Evolutionary conservation across 2,797 vertebrate genomes (phyloP).

Genomic region (Ptychadena robeensis): DNA sequence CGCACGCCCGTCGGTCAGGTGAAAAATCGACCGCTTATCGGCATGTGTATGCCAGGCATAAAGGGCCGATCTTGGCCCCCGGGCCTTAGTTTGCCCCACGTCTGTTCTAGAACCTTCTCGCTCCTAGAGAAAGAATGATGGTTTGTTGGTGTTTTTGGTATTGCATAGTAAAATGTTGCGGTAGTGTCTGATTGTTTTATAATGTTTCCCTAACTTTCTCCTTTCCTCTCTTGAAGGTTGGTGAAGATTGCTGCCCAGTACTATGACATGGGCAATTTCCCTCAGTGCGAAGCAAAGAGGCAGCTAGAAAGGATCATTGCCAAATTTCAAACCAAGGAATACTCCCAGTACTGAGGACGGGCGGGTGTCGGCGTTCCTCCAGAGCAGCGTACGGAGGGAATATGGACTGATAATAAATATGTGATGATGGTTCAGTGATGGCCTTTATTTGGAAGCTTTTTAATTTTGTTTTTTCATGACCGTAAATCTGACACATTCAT

Average conservation of each 20-base stretch:
- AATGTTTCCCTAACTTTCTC: not conserved
- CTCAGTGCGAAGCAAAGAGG: conserved; percentile 96
- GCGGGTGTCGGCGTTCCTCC: conserved; percentile 73
- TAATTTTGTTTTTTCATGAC: conserved; percentile 80
- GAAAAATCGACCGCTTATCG: too few species aligned
- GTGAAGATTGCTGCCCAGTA: conserved; percentile 96
- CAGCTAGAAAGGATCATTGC: conserved; percentile 95
- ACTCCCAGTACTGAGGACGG: conserved; percentile 88
- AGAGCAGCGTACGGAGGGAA: conserved; percentile 76
- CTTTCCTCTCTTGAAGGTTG: conserved; percentile 82
- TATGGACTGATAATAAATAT: conserved; percentile 80
- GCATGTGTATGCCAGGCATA: too few species aligned
- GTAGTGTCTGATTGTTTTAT: too few species aligned
- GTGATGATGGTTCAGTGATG: conserved; percentile 83
- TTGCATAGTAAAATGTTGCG: too few species aligned
- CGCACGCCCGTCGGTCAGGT: too few species aligned
- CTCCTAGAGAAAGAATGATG: too few species aligned
- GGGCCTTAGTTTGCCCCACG: too few species aligned
- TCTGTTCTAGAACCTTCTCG: too few species aligned
- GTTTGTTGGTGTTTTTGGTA: too few species aligned
- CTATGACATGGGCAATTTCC: conserved; percentile 98
- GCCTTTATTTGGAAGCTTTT: conserved; percentile 86
- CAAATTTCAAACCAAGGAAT: conserved; percentile 96
- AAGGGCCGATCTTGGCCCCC: too few species aligned
- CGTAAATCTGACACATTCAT: conserved; percentile 88